Conservation (phyloP, 2,797 vertebrate genomes). For the Hemitrygon akajei region DNA sequence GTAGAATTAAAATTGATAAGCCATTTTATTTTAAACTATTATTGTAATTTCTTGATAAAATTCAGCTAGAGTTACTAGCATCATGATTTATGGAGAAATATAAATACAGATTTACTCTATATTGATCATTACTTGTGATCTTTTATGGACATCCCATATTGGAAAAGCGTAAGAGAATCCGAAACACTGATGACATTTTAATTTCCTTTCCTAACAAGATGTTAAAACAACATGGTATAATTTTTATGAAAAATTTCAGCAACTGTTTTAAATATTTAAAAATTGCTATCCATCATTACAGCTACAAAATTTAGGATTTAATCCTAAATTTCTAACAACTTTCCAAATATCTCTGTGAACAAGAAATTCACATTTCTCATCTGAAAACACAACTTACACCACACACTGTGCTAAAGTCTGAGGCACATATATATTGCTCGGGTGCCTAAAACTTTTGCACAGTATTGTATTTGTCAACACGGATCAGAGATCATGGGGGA, state of each 20-base stretch:
- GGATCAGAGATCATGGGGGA: too few relatives aligned
- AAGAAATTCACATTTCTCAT: background rate
- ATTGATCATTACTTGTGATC: background rate
- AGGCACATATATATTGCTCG: too few relatives aligned
- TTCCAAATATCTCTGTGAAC: background rate
- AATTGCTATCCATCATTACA: background rate
- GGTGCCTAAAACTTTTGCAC: too few relatives aligned
- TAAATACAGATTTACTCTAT: slow-evolving; percentile 7
- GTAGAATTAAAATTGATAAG: slow-evolving; percentile 8
- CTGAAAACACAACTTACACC: background rate
- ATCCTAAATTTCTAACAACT: background rate
- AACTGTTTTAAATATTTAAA: background rate
- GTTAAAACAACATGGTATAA: background rate
- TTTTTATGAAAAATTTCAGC: background rate
- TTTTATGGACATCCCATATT: background rate
- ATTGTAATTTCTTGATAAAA: slow-evolving; percentile 12
- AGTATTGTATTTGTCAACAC: too few relatives aligned
- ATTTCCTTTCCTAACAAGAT: background rate
- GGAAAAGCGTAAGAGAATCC: background rate
- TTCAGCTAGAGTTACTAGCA: background rate
- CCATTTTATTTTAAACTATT: slow-evolving; percentile 22
- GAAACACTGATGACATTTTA: background rate
- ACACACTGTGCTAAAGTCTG: too few relatives aligned
- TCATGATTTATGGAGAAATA: background rate
- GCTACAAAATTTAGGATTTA: background rate